Evolutionary conservation across 2,888 invertebrate genomes (phyloP), one percentile per base, ranked within the genome.

Genomic region (Plebejus melissa): DNA sequence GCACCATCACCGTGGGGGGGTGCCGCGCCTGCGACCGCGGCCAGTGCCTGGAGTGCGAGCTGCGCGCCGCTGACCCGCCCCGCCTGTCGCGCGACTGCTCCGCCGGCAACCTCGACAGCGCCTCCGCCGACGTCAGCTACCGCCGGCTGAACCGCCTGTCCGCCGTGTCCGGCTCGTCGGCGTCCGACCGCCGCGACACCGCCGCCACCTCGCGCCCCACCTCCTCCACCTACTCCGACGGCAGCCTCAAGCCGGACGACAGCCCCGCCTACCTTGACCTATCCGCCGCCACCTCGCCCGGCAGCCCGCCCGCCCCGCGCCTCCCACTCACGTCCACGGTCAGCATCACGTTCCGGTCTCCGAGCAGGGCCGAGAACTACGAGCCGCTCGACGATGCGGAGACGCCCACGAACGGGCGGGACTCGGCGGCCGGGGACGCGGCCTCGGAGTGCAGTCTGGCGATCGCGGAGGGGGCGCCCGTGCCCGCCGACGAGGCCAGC

Each of bases 271-370:
- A 94, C 80, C 92, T 94, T 11, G 93, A 94, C 77, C 77, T 94
- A 36, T 92, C 93, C 1, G 90, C 92, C 4, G 90, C 90, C 38
- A 90, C 89, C 0, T 90, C 90, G 1, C 91, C 92, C 0, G 90
- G 89, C 0, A 87, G 88, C 2, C 93, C 93, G 0, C 80, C 16
- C 16, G 54, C 54, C 16, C 16, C 92, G 11, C 91, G 93, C 82
- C 95, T 95, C 82, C 95, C 95, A 0, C 86, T 96, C 0, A 94
- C 96, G 82, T 96, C 96, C 2, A 96, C 96, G 0, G 96, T 96
- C 38, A 96, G 95, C 86, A 96, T 96, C 9, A 96, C 95, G 1
- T 96, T 96, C 83, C 91, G 95, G 83, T 96, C 96, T 4, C 96
- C 96, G 0, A 94, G 92, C 1, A 94, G 94, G 82, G 82, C 82